Evolutionary conservation across 2,797 vertebrate species (phyloP).

Genomic region (Darevskia nairensis): DNA sequence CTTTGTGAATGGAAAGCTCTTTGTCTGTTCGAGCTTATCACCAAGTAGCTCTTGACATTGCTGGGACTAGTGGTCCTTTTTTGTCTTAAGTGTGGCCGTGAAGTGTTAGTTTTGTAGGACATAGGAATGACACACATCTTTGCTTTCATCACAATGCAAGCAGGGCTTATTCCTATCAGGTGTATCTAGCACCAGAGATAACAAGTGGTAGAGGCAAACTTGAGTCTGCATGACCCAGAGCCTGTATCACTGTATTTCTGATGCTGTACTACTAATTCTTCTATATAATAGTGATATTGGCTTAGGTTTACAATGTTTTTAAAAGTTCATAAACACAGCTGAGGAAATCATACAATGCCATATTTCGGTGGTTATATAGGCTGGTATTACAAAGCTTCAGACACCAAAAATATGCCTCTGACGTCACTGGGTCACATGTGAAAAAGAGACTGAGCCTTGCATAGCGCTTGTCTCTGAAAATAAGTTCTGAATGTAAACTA

Average conservation of each 20-base stretch:
- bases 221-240: background rate
- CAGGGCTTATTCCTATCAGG: background rate
- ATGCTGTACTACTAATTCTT: background rate
- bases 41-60: background rate
- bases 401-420: background rate
- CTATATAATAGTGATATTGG: background rate
- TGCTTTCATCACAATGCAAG: background rate
- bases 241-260: background rate
- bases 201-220: background rate
- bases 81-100: background rate
- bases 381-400: background rate
- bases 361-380: background rate
- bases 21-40: background rate
- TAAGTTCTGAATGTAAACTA: background rate
- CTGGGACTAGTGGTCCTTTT: background rate
- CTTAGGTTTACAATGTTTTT: slow-evolving; percentile 8
- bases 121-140: background rate
- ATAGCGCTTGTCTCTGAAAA: slow-evolving; percentile 5
- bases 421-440: background rate
- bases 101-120: background rate
- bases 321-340: background rate
- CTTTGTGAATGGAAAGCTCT: background rate
- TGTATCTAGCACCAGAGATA: background rate
- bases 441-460: background rate
- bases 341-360: background rate